Conservation (phyloP, 2,113 vertebrate genomes). For the Bubo blakistoni region DNA sequence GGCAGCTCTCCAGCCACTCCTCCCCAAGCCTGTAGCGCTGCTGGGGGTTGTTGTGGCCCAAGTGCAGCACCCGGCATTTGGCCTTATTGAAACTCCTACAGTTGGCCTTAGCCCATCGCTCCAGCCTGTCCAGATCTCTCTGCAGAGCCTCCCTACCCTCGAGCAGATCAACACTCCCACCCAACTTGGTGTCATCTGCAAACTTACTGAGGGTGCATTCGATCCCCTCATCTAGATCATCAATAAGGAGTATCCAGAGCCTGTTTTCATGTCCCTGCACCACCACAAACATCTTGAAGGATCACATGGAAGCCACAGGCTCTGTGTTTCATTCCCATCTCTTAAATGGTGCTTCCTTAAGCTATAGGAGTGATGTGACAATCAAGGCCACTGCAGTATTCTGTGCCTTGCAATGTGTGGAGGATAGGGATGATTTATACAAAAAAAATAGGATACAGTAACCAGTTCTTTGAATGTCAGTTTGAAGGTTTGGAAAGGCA, state of each 20-base stretch:
- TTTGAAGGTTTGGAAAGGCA: background rate
- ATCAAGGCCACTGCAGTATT: background rate
- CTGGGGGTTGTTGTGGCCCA: too few species aligned
- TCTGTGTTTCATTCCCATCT: background rate
- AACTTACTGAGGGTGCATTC: too few species aligned
- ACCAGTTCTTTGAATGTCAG: background rate
- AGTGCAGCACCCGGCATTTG: too few species aligned
- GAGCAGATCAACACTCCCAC: too few species aligned
- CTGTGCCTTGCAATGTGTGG: accelerated
- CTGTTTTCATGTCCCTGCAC: background rate
- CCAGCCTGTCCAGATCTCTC: too few species aligned
- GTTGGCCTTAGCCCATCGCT: too few species aligned
- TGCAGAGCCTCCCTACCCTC: too few species aligned
- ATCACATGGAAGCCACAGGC: background rate
- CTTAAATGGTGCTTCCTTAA: background rate
- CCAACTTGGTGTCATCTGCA: too few species aligned
- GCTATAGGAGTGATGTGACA: background rate
- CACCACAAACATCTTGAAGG: background rate
- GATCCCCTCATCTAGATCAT: too few species aligned
- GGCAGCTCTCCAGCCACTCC: too few species aligned
- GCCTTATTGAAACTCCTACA: too few species aligned
- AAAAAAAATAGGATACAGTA: background rate
- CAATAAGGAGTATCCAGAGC: background rate
- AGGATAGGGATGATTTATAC: background rate
- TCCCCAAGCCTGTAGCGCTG: too few species aligned